Conservation (phyloP, 2,888 invertebrate genomes). For the Drosophila kanekoi region DNA sequence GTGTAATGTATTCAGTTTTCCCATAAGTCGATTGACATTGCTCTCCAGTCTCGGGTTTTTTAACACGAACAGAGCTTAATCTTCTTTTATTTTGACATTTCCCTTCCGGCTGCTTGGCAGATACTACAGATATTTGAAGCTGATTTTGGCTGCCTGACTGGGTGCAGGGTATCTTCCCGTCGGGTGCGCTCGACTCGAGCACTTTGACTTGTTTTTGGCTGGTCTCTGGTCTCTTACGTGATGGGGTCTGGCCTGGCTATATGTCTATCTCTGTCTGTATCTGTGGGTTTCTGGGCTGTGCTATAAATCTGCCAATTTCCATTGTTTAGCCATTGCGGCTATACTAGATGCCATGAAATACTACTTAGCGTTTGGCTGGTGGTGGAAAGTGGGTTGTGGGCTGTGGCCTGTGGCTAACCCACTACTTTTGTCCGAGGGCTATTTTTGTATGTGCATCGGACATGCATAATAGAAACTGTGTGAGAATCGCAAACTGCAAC, state of each 20-base stretch:
- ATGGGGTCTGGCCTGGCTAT: constrained; percentile 58
- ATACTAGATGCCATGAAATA: constrained; percentile 47
- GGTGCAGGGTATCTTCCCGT: background rate
- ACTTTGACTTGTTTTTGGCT: constrained; percentile 37
- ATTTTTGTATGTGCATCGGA: constrained; percentile 81
- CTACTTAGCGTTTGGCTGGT: constrained; percentile 32
- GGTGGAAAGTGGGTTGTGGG: constrained; percentile 3
- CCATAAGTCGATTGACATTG: too few species aligned
- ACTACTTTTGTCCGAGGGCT: constrained; percentile 84
- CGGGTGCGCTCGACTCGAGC: background rate
- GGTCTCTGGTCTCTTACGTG: constrained; percentile 40
- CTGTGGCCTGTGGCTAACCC: constrained; percentile 53
- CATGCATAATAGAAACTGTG: constrained; percentile 60
- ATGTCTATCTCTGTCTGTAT: constrained; percentile 44
- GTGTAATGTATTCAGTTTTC: too few species aligned
- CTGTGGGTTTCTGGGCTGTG: constrained; percentile 73
- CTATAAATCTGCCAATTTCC: constrained; percentile 78
- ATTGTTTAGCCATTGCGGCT: constrained; percentile 65
- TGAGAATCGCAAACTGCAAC: constrained; percentile 69
- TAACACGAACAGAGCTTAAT: too few species aligned
- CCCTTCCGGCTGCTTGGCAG: too few species aligned
- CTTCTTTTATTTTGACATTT: too few species aligned
- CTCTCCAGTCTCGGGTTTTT: too few species aligned
- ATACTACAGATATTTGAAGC: too few species aligned
- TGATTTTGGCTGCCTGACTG: background rate